These are phyloP conservation scores for Platyscapa corneri DNA, from an alignment of 1,140 invertebrate genomes.

Conservation along the genomic window DNA sequence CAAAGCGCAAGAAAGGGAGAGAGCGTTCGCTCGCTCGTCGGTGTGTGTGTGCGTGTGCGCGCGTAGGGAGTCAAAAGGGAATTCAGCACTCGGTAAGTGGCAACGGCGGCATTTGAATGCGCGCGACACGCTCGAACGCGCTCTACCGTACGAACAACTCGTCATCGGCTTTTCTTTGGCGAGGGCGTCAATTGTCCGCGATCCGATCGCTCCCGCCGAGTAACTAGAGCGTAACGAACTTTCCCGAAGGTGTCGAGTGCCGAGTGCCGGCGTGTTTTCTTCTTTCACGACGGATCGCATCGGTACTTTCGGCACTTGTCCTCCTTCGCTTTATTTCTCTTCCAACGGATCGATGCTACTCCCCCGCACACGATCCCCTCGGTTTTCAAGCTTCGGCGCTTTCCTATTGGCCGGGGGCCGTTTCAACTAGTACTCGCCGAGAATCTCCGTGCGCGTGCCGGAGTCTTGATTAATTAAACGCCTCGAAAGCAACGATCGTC, in stretches of 20 bases:
- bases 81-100: not conserved
- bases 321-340: not conserved
- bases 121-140: not conserved
- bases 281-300: too few relatives aligned
- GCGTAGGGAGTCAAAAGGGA: not conserved
- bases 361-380: too few relatives aligned
- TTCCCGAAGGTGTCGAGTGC: constrained; percentile 6
- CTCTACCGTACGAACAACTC: not conserved
- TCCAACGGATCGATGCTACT: too few relatives aligned
- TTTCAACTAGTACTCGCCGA: too few relatives aligned
- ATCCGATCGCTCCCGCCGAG: not conserved
- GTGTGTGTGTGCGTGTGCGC: not conserved
- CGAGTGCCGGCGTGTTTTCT: not conserved
- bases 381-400: too few relatives aligned
- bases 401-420: too few relatives aligned
- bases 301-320: not conserved
- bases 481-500: too few relatives aligned
- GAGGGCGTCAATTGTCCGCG: constrained; percentile 31
- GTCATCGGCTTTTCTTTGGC: constrained; percentile 19
- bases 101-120: constrained; percentile 40
- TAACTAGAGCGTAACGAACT: constrained; percentile 22
- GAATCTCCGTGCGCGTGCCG: too few relatives aligned
- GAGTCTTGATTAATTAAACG: too few relatives aligned
- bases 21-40: too few relatives aligned
- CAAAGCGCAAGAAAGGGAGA: not conserved